Base-by-base conservation (phyloP, 2,797 vertebrate genomes). In the Protonibea diacanthus region DNA sequence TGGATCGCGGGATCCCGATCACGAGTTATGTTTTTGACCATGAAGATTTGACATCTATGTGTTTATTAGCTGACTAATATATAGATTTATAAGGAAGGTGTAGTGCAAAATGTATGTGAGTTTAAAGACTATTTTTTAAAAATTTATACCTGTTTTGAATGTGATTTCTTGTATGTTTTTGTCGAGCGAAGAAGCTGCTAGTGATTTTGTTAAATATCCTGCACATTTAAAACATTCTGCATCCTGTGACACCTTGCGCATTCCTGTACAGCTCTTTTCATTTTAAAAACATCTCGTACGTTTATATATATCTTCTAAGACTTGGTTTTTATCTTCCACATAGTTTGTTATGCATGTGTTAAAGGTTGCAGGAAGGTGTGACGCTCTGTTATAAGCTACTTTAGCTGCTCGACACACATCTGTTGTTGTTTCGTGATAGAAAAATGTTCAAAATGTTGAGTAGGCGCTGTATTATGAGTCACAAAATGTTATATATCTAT, bases 371-470 rank as follows among this genome's bases (percentile, higher is more conserved):
- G 6, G 14, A 51, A 18, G 1, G 25, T 60, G 20, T 77, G 10
- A 49, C 20, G 49, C 9, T 45, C 6, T 38, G 5, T 23, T 64
- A 12, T 23, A n/a, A 59, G 23, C 53, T 25, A 8, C 6, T 47
- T 20, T 13, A 58, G 65, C n/a, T 52, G 12, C 40, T 17, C 15
- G 0, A 38, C 55, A 59, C 52, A 65, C 40, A 38, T 21, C 2
- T 5, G 14, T 21, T 15, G 2, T 47, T 48, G 1, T 42, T 21
- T 48, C 40, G n/a, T 33, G 57, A 40, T 42, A 5, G 0, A 13
- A 42, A 21, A 12, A 18, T 29, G 13, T 81, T 53, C 44, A n/a
- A n/a, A n/a, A n/a, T n/a, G n/a, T n/a, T n/a, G n/a, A 70, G 42
- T 17, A 56, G 23, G 18, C 1, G 15, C n/a, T 74, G n/a, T 20